Conservation (phyloP, 2,113 vertebrate genomes). For the Saguinus midas region DNA sequence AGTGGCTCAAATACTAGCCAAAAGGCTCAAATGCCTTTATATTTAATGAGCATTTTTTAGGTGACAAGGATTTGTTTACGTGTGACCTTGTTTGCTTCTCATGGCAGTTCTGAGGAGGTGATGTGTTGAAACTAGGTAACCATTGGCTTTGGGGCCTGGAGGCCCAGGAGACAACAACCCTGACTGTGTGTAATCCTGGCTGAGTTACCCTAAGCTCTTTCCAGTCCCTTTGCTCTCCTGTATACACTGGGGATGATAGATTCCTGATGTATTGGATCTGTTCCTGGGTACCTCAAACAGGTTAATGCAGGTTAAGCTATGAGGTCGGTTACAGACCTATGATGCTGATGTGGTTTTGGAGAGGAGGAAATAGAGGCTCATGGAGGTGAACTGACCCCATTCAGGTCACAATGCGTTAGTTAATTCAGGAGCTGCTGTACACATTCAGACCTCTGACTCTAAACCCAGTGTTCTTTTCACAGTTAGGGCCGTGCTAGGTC, state of each 20-base stretch:
- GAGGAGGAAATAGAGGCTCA: neutral
- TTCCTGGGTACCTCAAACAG: neutral
- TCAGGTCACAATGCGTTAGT: neutral
- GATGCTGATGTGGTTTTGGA: neutral
- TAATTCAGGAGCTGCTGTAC: neutral
- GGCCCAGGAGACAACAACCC: neutral
- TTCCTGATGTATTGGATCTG: neutral
- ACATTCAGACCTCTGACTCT: neutral
- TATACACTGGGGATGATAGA: too few species aligned
- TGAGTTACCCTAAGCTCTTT: neutral
- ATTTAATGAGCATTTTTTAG: neutral
- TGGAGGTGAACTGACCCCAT: neutral
- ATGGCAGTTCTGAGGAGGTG: neutral
- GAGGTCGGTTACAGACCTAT: neutral
- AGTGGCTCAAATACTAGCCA: neutral
- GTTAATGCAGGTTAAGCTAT: neutral
- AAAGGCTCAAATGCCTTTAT: neutral
- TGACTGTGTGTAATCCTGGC: neutral
- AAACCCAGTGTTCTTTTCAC: neutral
- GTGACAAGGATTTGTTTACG: neutral
- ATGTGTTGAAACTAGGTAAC: neutral
- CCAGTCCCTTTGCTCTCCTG: neutral
- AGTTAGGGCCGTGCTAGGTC: neutral
- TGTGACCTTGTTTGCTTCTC: neutral
- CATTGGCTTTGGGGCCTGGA: neutral